A percentile compares a stretch with the other conserved stretches of the same genome.
Evolutionary conservation across 2,888 invertebrate species (phyloP).

Genomic region (Phrixothrix hirtus): DNA sequence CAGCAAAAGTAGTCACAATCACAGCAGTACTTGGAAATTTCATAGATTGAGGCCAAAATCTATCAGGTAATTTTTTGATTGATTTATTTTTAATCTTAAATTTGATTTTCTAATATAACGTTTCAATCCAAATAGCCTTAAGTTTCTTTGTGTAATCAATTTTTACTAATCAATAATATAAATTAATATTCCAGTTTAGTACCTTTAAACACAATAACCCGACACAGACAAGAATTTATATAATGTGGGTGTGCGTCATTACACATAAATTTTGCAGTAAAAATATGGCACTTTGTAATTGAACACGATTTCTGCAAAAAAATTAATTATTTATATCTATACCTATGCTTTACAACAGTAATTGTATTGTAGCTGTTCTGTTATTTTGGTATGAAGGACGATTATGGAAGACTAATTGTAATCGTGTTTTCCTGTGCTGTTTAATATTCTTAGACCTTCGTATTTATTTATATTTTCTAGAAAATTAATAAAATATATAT

Average conservation of each 20-base stretch:
- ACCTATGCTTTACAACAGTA: neutral
- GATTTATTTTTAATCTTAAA: no score
- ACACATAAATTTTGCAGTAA: neutral
- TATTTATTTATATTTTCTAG: no score
- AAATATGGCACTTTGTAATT: neutral
- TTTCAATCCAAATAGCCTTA: no score
- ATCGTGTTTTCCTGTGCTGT: neutral
- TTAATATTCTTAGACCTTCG: neutral
- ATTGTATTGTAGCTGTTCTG: neutral
- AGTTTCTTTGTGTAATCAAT: no score
- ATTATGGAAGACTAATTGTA: neutral
- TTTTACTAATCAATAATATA: no score
- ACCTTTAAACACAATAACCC: no score
- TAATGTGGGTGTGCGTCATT: neutral
- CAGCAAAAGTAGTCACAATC: conserved; percentile 47
- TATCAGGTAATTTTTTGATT: conserved; percentile 44
- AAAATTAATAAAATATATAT: no score
- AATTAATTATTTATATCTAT: neutral
- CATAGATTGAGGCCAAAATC: conserved; percentile 52
- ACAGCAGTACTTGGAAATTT: conserved; percentile 55
- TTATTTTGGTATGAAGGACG: neutral
- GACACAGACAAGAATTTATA: no score
- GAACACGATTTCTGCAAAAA: neutral
- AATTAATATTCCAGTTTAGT: no score
- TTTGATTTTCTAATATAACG: no score